A percentile compares a stretch with the other conserved stretches of the same genome.
These are phyloP conservation scores for Panthera tigris DNA, from an alignment of 2,113 vertebrate genomes.

Conservation along the genomic window DNA sequence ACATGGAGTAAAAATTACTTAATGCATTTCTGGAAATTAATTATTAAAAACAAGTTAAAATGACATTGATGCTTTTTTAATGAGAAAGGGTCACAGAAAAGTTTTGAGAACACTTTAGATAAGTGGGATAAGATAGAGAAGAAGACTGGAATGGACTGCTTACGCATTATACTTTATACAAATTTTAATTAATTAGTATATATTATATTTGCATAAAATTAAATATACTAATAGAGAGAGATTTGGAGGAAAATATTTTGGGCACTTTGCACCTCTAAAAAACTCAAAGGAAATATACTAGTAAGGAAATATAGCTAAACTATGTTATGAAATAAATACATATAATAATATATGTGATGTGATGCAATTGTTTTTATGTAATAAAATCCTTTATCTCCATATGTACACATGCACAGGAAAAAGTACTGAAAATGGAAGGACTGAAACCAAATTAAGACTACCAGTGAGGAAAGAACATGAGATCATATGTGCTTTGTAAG, in stretches of 20 bases:
- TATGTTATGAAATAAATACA: not conserved
- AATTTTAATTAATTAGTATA: not conserved
- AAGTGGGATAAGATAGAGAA: not conserved
- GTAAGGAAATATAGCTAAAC: not conserved
- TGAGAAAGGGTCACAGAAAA: not conserved
- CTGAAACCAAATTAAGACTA: not conserved
- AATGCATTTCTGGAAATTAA: not conserved
- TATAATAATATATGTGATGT: not conserved
- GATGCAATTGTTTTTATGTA: not conserved
- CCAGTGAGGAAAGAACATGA: not conserved
- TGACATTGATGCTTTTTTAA: not conserved
- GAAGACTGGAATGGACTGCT: not conserved
- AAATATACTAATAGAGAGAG: not conserved
- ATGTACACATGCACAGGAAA: not conserved
- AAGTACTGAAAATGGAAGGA: not conserved
- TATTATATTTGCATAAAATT: not conserved
- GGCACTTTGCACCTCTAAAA: not conserved
- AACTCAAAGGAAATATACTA: not conserved
- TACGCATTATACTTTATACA: not conserved
- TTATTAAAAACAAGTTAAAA: slow-evolving; percentile 37
- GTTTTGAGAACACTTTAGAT: not conserved
- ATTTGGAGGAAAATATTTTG: not conserved
- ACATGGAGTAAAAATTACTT: slow-evolving; percentile 1
- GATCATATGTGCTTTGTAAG: not conserved
- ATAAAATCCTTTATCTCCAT: not conserved